These are phyloP conservation scores for Scrobipalpa atriplicella DNA, from an alignment of 2,888 invertebrate genomes.

Conservation along the genomic window DNA sequence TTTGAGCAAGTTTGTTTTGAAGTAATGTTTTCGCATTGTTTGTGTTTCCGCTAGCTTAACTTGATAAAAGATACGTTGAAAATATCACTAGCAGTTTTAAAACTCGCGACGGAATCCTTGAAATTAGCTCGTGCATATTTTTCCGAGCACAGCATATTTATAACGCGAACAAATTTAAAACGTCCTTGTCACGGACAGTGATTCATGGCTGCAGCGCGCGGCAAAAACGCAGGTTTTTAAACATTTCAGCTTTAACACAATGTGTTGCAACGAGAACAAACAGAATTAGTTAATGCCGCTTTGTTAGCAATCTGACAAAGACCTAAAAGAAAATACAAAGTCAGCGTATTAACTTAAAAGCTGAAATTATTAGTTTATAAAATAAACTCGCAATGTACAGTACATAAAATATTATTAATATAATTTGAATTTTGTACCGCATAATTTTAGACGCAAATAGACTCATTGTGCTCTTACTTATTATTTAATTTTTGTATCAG, in stretches of 20 bases:
- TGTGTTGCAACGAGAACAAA: constrained; percentile 23
- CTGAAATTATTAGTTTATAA: background rate
- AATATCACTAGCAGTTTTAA: background rate
- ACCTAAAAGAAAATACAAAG: background rate
- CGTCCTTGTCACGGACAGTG: constrained; percentile 47
- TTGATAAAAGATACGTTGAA: background rate
- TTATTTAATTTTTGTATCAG: background rate
- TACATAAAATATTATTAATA: too few species aligned
- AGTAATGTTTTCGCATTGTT: background rate
- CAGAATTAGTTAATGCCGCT: constrained; percentile 35
- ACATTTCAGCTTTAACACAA: constrained; percentile 31
- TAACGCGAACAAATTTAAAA: constrained; percentile 43
- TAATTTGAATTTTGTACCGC: too few species aligned
- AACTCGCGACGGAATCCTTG: constrained; percentile 13
- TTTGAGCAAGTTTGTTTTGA: background rate
- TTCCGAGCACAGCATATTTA: constrained; percentile 31
- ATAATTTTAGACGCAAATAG: too few species aligned
- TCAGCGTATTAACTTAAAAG: background rate
- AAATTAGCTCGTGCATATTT: constrained; percentile 28
- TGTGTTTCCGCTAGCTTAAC: background rate
- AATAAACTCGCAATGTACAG: too few species aligned
- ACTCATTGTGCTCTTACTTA: background rate
- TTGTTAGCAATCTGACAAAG: constrained; percentile 22
- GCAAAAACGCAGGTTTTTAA: constrained; percentile 43
- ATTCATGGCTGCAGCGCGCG: constrained; percentile 51